Evolutionary conservation across 2,113 vertebrate species (phyloP).

Genomic region (Bucco capensis): DNA sequence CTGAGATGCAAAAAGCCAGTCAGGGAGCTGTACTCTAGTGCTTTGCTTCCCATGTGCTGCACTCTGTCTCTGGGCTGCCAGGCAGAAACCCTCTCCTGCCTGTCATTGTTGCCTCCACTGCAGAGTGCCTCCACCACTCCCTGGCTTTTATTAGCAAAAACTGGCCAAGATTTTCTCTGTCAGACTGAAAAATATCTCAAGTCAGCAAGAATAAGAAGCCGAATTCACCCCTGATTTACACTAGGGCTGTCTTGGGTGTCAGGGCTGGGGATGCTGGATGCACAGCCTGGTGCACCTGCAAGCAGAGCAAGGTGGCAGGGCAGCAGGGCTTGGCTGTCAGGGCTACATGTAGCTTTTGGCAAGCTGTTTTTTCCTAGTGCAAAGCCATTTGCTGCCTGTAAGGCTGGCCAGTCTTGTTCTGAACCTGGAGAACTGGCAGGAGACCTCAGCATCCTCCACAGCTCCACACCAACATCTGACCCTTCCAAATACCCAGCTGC

Average conservation of each 20-base stretch:
- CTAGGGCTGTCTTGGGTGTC: rapidly evolving
- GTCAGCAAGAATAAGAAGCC: neutral
- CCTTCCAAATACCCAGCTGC: rapidly evolving
- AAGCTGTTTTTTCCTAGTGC: neutral
- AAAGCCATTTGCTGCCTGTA: neutral
- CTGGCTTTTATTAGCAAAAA: neutral
- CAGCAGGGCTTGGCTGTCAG: neutral
- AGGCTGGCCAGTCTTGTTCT: neutral
- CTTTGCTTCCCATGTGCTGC: neutral
- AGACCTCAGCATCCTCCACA: neutral
- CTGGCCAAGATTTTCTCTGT: neutral
- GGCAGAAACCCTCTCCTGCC: neutral
- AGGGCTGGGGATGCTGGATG: neutral
- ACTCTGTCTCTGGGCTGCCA: neutral
- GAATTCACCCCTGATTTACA: neutral
- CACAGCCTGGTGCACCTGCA: neutral
- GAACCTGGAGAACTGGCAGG: neutral
- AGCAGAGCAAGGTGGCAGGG: neutral
- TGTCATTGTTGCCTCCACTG: neutral
- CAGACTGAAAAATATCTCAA: neutral
- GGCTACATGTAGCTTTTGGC: neutral
- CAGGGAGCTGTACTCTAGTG: neutral
- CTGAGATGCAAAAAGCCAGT: neutral
- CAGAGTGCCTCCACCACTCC: neutral
- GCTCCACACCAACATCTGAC: neutral